These are phyloP conservation scores for Zophobas morio DNA, from an alignment of 1,140 invertebrate genomes.

Conservation along the genomic window DNA sequence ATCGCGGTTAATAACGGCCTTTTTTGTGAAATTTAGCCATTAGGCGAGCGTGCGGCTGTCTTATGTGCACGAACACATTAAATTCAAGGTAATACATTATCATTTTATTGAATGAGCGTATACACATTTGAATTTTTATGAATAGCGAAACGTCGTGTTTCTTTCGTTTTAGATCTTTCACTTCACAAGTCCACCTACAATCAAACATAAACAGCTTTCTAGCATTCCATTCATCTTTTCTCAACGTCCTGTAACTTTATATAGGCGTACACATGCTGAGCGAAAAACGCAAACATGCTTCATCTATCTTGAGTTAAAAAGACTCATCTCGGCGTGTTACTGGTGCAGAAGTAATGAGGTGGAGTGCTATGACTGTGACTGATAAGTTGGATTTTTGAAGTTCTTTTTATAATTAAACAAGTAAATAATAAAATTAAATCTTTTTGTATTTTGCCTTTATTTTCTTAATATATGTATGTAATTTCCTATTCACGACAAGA, in stretches of 20 bases:
- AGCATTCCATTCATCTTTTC: conserved; percentile 55
- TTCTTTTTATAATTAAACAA: no score
- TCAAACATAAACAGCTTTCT: conserved; percentile 54
- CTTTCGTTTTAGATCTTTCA: conserved; percentile 53
- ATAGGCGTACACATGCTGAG: conserved; percentile 40
- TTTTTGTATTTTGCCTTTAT: no score
- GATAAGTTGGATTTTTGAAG: no score
- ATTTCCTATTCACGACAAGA: no score
- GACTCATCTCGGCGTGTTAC: conserved; percentile 9
- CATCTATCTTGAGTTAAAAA: conserved; percentile 27
- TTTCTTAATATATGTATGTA: no score
- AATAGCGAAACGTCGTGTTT: conserved; percentile 49
- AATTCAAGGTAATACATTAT: conserved; percentile 23
- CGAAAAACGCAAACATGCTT: conserved; percentile 38
- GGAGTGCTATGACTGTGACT: no score
- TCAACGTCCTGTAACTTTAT: conserved; percentile 36
- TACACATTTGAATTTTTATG: conserved; percentile 21
- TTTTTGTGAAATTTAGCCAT: not conserved
- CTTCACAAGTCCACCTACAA: conserved; percentile 55
- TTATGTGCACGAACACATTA: not conserved
- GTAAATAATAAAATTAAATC: no score
- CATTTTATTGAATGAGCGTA: conserved; percentile 22
- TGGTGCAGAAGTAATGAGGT: conserved; percentile 7
- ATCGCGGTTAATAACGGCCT: not conserved
- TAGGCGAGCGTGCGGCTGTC: not conserved